These are phyloP conservation scores for Monodelphis domestica DNA, from an alignment of 2,797 vertebrate genomes.

Conservation along the genomic window DNA sequence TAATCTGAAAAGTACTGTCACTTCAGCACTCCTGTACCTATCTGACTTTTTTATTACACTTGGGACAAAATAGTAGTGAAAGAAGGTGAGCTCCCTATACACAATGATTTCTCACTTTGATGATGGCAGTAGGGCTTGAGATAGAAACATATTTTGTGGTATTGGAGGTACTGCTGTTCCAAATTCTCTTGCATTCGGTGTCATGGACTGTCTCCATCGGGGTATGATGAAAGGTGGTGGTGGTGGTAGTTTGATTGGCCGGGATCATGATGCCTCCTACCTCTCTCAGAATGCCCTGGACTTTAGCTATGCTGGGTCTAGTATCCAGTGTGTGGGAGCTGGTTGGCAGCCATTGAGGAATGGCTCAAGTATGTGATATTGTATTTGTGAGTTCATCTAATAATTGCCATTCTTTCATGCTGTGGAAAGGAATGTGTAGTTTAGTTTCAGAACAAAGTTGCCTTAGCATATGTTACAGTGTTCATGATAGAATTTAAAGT, in stretches of 20 bases:
- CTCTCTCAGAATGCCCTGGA: too few species aligned
- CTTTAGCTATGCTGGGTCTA: background rate
- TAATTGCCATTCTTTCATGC: background rate
- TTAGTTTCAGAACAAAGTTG: background rate
- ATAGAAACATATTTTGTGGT: background rate
- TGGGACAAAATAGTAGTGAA: background rate
- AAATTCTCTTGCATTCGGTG: background rate
- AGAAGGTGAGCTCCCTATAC: background rate
- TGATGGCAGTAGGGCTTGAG: background rate
- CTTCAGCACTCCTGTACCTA: too few species aligned
- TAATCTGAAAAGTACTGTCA: too few species aligned
- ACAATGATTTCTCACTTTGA: background rate
- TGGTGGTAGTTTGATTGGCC: background rate
- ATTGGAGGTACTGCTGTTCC: background rate
- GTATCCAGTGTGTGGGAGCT: background rate
- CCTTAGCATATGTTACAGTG: background rate
- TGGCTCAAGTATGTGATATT: background rate
- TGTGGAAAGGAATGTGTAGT: background rate
- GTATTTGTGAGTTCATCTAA: background rate
- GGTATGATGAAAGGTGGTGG: background rate
- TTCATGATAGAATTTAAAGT: too few species aligned
- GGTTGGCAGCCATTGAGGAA: background rate
- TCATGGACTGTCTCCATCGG: background rate
- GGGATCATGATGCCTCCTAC: too few species aligned
- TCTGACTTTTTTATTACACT: background rate